These are phyloP conservation scores for Selenia dentaria DNA, from an alignment of 2,888 invertebrate genomes.

Conservation along the genomic window DNA sequence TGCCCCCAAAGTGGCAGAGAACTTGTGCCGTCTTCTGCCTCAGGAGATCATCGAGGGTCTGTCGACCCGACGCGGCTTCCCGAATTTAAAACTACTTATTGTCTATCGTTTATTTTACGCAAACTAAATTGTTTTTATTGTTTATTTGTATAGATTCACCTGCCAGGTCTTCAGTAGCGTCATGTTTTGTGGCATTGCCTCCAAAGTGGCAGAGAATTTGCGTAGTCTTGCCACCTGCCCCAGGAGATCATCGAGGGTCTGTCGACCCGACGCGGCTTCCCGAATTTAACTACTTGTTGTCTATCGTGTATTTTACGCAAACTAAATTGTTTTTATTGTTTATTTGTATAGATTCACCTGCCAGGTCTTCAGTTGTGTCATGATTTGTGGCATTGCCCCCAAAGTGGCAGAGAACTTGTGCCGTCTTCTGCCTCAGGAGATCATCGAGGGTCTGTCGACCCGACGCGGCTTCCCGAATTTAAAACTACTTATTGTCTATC, in stretches of 20 bases:
- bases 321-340: no score
- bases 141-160: no score
- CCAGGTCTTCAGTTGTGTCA: slow-evolving; percentile 64
- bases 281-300: no score
- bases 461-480: slow-evolving; percentile 70
- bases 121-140: no score
- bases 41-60: slow-evolving; percentile 68
- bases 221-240: slow-evolving; percentile 67
- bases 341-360: no score
- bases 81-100: no score
- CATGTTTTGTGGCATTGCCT: slow-evolving; percentile 53
- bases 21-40: slow-evolving; percentile 71
- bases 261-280: slow-evolving; percentile 68
- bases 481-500: no score
- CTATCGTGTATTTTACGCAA: no score
- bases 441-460: slow-evolving; percentile 72
- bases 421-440: slow-evolving; percentile 61
- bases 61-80: slow-evolving; percentile 68
- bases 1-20: slow-evolving; percentile 51
- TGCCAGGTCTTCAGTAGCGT: slow-evolving; percentile 64
- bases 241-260: slow-evolving; percentile 68
- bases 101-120: no score
- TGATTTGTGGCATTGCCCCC: slow-evolving; percentile 54
- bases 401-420: slow-evolving; percentile 67
- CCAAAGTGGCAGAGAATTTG: slow-evolving; percentile 62